Conservation (phyloP, 2,797 vertebrate genomes). For the Poecilia wingei region DNA sequence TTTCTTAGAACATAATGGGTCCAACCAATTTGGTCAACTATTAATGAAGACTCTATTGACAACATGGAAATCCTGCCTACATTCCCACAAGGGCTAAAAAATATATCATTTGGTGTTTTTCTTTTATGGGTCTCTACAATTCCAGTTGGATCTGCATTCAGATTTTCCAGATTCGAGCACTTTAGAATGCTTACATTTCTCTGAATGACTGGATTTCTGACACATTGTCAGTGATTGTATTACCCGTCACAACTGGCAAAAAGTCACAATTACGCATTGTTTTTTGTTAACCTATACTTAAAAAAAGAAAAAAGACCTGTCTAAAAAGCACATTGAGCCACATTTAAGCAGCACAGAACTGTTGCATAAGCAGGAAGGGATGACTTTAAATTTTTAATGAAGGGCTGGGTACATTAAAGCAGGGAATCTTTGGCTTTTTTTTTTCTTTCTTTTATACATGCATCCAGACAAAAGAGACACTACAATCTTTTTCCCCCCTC, state of each 20-base stretch:
- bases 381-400: constrained; percentile 1
- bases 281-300: background rate
- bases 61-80: constrained; percentile 6
- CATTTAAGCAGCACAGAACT: background rate
- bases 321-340: background rate
- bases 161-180: background rate
- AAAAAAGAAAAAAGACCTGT: background rate
- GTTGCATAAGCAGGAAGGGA: background rate
- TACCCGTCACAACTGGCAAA: background rate
- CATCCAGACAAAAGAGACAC: background rate
- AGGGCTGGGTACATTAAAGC: background rate
- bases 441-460: background rate
- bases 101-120: background rate
- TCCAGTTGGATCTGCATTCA: constrained; percentile 10
- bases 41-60: constrained; percentile 6
- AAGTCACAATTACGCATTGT: background rate
- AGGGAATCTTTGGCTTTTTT: background rate
- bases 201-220: constrained; percentile 12
- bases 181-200: background rate
- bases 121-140: constrained; percentile 7
- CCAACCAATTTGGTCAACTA: background rate
- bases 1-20: background rate
- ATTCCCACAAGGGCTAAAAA: constrained; percentile 58
- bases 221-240: constrained; percentile 14
- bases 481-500: background rate